A percentile compares a stretch with the other conserved stretches of the same genome.
Evolutionary conservation across 2,888 invertebrate species (phyloP).

Genomic region (Drosophila demipolita): DNA sequence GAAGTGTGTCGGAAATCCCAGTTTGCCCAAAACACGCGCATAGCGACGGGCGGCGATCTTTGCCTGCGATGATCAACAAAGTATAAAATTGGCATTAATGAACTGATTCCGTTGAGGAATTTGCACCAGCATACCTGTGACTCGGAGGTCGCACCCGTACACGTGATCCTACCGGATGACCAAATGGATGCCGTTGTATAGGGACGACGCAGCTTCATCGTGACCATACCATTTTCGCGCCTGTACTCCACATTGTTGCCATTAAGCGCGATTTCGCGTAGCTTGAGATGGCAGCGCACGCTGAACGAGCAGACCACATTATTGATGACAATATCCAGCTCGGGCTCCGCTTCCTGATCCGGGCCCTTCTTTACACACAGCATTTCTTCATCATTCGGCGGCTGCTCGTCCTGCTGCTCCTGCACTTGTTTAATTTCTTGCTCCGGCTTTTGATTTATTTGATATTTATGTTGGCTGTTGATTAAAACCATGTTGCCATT

Average conservation of each 20-base stretch:
- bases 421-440: conserved; percentile 83
- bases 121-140: neutral
- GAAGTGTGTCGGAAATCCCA: conserved; percentile 96
- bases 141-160: conserved; percentile 72
- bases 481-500: conserved; percentile 10
- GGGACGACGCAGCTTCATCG: conserved; percentile 98
- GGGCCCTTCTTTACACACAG: conserved; percentile 73
- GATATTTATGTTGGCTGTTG: conserved; percentile 14
- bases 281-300: conserved; percentile 97
- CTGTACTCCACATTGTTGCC: conserved; percentile 98
- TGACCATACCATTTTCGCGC: conserved; percentile 98
- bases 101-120: neutral
- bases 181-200: conserved; percentile 99
- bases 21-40: conserved; percentile 90
- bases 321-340: conserved; percentile 98
- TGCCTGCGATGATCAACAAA: conserved; percentile 85
- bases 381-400: conserved; percentile 86
- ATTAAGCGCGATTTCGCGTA: conserved; percentile 96
- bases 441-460: conserved; percentile 12
- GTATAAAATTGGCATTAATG: neutral
- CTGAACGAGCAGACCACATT: conserved; percentile 91
- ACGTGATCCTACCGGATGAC: conserved; percentile 97
- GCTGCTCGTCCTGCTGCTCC: conserved; percentile 82
- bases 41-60: conserved; percentile 86
- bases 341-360: conserved; percentile 87